Evolutionary conservation across 92 coral and sea anemone species (phyloP).

Genomic region (Epizoanthus illoricatus): DNA sequence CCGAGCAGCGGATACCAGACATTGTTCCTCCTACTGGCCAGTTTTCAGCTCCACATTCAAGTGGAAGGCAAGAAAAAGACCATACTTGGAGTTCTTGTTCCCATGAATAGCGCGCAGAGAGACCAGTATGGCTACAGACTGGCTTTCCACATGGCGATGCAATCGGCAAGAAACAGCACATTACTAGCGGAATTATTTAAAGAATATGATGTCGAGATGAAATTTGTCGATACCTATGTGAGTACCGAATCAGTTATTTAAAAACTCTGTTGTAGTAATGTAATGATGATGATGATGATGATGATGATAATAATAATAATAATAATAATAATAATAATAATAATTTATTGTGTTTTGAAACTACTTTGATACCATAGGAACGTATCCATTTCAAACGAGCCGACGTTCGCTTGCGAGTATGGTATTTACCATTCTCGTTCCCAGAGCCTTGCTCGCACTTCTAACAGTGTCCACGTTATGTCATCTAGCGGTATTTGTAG

Average conservation of each 20-base stretch:
- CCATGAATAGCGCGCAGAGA: background rate
- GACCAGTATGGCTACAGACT: slow-evolving; percentile 34
- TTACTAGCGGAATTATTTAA: slow-evolving; percentile 9
- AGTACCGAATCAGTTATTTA: background rate
- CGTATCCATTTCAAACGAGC: too few relatives aligned
- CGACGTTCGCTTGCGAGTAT: too few relatives aligned
- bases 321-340: too few relatives aligned
- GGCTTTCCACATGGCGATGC: slow-evolving; percentile 32
- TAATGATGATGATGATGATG: too few relatives aligned
- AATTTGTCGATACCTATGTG: slow-evolving; percentile 30
- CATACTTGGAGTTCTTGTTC: slow-evolving; percentile 24
- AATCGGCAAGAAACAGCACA: slow-evolving; percentile 17
- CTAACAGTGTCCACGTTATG: too few relatives aligned
- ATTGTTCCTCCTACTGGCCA: slow-evolving; percentile 13
- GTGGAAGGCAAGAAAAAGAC: slow-evolving; percentile 19
- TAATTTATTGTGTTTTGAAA: too few relatives aligned
- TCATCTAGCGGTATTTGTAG: too few relatives aligned
- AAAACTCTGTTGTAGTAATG: too few relatives aligned
- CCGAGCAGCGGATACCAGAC: background rate
- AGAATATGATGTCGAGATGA: slow-evolving; percentile 33
- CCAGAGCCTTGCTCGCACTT: too few relatives aligned
- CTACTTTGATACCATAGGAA: too few relatives aligned
- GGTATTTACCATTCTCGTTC: too few relatives aligned
- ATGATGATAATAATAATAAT: too few relatives aligned
- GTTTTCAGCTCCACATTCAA: background rate